phyloP scores from a whole-genome alignment of 2,797 vertebrate genomes.

The Hirundo rustica region DNA sequence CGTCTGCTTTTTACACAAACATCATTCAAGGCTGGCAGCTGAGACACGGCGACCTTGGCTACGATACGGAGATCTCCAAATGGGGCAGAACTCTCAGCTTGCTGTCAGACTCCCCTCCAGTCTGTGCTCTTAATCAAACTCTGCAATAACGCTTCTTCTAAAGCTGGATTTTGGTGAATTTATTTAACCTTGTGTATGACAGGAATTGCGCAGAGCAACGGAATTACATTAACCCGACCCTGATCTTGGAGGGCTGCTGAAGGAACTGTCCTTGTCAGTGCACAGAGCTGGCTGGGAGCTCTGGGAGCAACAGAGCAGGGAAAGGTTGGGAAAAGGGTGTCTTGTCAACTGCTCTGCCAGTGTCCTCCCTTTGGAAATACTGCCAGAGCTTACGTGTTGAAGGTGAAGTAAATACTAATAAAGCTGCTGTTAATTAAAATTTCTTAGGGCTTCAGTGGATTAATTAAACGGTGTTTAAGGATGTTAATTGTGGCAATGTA shows the following conservation, averaged over 20 bases:
- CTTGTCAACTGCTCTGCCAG: background rate
- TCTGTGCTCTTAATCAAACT: background rate
- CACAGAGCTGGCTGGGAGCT: background rate
- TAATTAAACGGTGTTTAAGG: conserved; percentile 21
- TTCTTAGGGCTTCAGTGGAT: background rate
- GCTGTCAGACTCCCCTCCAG: background rate
- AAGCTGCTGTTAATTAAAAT: conserved; percentile 27
- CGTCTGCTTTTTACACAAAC: background rate
- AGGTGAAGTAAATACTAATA: conserved; percentile 37
- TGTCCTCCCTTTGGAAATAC: background rate
- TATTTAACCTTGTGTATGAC: conserved; percentile 13
- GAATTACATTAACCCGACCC: conserved; percentile 1
- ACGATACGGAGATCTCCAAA: background rate
- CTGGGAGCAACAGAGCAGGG: background rate
- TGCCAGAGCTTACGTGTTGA: background rate
- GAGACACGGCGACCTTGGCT: background rate
- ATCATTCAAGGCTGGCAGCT: background rate
- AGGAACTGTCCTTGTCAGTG: conserved; percentile 19
- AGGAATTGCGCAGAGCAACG: background rate
- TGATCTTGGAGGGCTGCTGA: background rate
- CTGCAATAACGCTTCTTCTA: background rate
- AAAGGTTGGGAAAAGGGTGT: background rate
- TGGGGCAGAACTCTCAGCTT: background rate
- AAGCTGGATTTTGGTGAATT: background rate
- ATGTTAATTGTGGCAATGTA: background rate